Evolutionary conservation across 2,888 invertebrate genomes (phyloP).

Genomic region (Tillus elongatus): DNA sequence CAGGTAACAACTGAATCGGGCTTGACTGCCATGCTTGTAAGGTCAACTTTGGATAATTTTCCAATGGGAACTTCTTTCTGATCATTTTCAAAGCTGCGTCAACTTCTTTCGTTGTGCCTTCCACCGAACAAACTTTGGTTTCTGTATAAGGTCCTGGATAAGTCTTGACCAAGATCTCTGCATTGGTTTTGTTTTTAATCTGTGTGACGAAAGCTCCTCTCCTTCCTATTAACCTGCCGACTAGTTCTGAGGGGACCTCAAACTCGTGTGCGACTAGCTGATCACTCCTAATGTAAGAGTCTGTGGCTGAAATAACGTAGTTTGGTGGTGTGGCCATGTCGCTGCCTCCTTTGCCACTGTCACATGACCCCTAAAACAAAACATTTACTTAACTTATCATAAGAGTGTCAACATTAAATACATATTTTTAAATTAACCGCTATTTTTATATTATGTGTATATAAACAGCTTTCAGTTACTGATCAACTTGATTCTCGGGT

Average conservation of each 20-base stretch:
- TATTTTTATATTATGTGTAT: too few relatives aligned
- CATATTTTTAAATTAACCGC: slow-evolving; percentile 34
- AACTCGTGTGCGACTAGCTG: slow-evolving; percentile 56
- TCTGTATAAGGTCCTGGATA: slow-evolving; percentile 62
- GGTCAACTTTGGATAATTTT: slow-evolving; percentile 71
- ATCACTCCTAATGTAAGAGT: slow-evolving; percentile 34
- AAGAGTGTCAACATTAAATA: not conserved
- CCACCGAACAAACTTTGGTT: slow-evolving; percentile 63
- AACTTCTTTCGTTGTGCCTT: slow-evolving; percentile 59
- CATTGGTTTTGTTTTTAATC: slow-evolving; percentile 69
- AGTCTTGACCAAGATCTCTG: slow-evolving; percentile 68
- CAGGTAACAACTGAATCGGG: slow-evolving; percentile 34
- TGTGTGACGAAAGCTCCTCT: slow-evolving; percentile 72
- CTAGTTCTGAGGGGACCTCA: slow-evolving; percentile 62
- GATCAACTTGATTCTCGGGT: too few relatives aligned
- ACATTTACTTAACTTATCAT: slow-evolving; percentile 12
- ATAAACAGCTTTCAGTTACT: too few relatives aligned
- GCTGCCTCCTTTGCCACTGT: slow-evolving; percentile 74
- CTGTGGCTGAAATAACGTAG: slow-evolving; percentile 44
- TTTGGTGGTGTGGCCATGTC: slow-evolving; percentile 63
- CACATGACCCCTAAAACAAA: slow-evolving; percentile 60
- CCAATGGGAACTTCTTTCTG: slow-evolving; percentile 72
- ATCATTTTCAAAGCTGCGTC: slow-evolving; percentile 76
- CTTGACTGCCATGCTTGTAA: slow-evolving; percentile 50
- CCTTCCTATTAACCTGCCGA: slow-evolving; percentile 81